Evolutionary conservation across 2,113 vertebrate species (phyloP), one percentile per base, ranked within the genome.

Genomic region (Lethenteron reissneri): DNA sequence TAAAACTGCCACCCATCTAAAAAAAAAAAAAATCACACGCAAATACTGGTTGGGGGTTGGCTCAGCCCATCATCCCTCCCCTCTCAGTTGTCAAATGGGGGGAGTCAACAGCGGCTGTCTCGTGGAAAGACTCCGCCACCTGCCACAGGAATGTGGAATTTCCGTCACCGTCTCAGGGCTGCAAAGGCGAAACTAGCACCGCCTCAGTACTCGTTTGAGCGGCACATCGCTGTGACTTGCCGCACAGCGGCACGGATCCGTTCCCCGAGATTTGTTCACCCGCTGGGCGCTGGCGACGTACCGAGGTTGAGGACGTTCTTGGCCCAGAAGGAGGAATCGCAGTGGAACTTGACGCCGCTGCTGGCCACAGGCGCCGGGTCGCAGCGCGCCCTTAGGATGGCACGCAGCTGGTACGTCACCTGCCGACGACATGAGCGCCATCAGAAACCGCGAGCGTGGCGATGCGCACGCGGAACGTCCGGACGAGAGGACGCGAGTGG

Each of bases 301-400:
- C 85, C 85, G 80, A 87, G 78, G 74, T 83, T 87, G 77, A 86
- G 83, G 78, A 87, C 86, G 76, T 86, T 85, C 79, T 87, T 85
- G 72, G 85, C 85, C 85, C 85, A 87, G 74, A 85, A 87, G 75
- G 83, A 83, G 10, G 85, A 83, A 80, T 87, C 85, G 81, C 85
- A 87, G 77, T 85, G 83, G 82, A 87, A 87, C 56, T 84, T 84
- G 74, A 86, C 82, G 71, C 77, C 82, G 57, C 81, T 83, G 74
- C 81, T 86, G 58, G 83, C 80, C 57, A 82, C 81, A n/a, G 83
- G 84, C 8, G 83, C 82, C 71, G 84, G 81, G 76, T 87, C 84
- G 77, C 83, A 87, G 72, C 84, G 80, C 56, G 84, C 84, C 75
- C 83, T 83, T 70, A 87, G 84, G 64, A 87, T 82, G 71, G 85